Conservation (phyloP, 1,140 invertebrate genomes). For the Megathymus violae region DNA sequence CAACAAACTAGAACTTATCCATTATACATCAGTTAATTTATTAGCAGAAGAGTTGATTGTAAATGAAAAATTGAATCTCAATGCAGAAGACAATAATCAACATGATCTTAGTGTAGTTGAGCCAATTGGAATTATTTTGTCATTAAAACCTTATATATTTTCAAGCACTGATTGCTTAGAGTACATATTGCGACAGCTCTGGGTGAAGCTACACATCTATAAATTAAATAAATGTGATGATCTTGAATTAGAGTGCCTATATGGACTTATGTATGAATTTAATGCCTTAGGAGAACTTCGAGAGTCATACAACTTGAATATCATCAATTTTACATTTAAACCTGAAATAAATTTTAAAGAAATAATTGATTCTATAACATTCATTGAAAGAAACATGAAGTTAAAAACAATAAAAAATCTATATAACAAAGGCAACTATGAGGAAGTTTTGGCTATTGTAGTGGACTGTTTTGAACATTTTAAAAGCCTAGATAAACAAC, state of each 20-base stretch:
- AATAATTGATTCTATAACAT: slow-evolving; percentile 68
- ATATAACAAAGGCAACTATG: slow-evolving; percentile 86
- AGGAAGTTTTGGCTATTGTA: slow-evolving; percentile 87
- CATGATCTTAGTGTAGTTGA: slow-evolving; percentile 67
- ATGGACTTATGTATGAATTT: slow-evolving; percentile 76
- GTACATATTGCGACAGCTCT: slow-evolving; percentile 66
- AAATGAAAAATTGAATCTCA: slow-evolving; percentile 82
- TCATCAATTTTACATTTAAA: slow-evolving; percentile 75
- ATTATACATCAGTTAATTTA: slow-evolving; percentile 85
- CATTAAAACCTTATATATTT: slow-evolving; percentile 78
- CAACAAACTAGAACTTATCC: slow-evolving; percentile 80
- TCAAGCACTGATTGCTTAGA: slow-evolving; percentile 61
- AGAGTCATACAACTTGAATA: slow-evolving; percentile 57
- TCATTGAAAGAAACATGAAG: slow-evolving; percentile 78
- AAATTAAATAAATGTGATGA: slow-evolving; percentile 71
- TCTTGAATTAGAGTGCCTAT: slow-evolving; percentile 72
- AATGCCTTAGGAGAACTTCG: slow-evolving; percentile 71
- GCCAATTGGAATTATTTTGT: slow-evolving; percentile 67
- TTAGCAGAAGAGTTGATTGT: slow-evolving; percentile 86
- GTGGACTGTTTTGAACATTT: slow-evolving; percentile 86
- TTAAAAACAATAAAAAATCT: slow-evolving; percentile 83
- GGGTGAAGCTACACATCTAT: slow-evolving; percentile 75
- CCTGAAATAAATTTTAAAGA: slow-evolving; percentile 66
- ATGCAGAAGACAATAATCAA: slow-evolving; percentile 51
- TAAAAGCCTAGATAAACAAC: slow-evolving; percentile 67